Evolutionary conservation across 2,113 vertebrate genomes (phyloP), one percentile per base, ranked within the genome.

Genomic region (Phrynocephalus versicolor): DNA sequence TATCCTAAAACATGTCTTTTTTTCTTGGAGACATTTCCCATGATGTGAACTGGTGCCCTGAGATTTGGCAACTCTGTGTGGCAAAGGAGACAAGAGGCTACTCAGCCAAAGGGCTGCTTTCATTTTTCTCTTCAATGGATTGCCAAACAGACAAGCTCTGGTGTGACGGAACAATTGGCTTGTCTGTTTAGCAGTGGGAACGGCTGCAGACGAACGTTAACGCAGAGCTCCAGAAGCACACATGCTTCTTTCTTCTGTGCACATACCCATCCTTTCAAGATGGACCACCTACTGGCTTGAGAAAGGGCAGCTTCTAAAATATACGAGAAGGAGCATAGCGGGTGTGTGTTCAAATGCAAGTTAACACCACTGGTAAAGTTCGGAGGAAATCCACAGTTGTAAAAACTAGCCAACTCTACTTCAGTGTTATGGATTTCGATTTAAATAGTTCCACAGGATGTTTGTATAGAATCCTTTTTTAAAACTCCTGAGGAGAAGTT

Each of bases 101-200:
- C 65, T 55, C 30, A 55, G 65, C 45, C 80, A 57, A 55, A 81
- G 67, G 30, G 33, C 23, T 69, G 16, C 65, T 70, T 70, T 70
- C 65, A 21, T 81, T 81, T 71, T 70, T 14, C 45, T 57, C 18
- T 27, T 45, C 5, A 72, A 15, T 33, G 25, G 21, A 72, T 82
- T 37, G 51, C 81, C 81, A 82, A 82, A 82, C 67, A 71, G 55
- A 58, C 21, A 37, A 37, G 55, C n/a, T 15, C 27, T 69, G 71
- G 69, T 72, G 81, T 51, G 39, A 69, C 15, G 25, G 14, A 82
- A 72, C 51, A 72, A 82, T n/a, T 72, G 81, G 51, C 21, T 58
- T 82, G 51, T 70, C 80, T 72, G 33, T 72, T 72, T 39, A 58
- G 55, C 69, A 60, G n/a, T 72, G 69, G 69, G 51, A 72, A 82